Conservation (phyloP, 2,113 vertebrate species). For the Tachycineta bicolor region DNA sequence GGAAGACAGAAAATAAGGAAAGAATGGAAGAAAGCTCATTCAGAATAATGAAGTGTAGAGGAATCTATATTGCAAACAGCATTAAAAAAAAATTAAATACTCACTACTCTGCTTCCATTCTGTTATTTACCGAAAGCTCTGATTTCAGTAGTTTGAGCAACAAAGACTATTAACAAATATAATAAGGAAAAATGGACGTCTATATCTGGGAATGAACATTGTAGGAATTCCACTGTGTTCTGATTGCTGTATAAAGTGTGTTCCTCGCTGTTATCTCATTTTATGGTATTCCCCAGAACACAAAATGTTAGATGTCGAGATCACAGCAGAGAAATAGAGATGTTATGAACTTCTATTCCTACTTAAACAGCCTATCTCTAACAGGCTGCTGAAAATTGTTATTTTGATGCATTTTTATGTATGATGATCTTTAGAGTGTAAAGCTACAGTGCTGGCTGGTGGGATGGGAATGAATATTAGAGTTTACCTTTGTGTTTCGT, state of each 20-base stretch:
- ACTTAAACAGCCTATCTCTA: slow-evolving; percentile 34
- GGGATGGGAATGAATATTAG: slow-evolving; percentile 32
- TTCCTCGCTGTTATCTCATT: not conserved
- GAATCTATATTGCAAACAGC: not conserved
- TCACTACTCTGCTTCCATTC: not conserved
- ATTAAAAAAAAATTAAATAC: not conserved
- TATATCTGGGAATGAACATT: not conserved
- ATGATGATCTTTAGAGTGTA: not conserved
- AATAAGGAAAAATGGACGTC: not conserved
- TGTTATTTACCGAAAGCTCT: not conserved
- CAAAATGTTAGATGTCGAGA: not conserved
- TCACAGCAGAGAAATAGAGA: slow-evolving; percentile 29
- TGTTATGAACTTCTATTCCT: slow-evolving; percentile 25
- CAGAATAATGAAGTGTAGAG: not conserved
- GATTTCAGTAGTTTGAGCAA: not conserved
- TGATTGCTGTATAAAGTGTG: not conserved
- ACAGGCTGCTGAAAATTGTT: slow-evolving; percentile 46
- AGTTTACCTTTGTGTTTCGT: not conserved
- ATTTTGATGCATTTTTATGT: slow-evolving; percentile 51
- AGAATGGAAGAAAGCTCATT: not conserved
- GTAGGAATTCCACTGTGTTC: not conserved
- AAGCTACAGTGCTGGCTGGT: not conserved
- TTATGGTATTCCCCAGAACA: slow-evolving; percentile 20
- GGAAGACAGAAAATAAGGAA: not conserved
- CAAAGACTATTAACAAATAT: not conserved